phyloP scores from a whole-genome alignment of 2,888 invertebrate genomes.

The Miltochrista miniata region DNA sequence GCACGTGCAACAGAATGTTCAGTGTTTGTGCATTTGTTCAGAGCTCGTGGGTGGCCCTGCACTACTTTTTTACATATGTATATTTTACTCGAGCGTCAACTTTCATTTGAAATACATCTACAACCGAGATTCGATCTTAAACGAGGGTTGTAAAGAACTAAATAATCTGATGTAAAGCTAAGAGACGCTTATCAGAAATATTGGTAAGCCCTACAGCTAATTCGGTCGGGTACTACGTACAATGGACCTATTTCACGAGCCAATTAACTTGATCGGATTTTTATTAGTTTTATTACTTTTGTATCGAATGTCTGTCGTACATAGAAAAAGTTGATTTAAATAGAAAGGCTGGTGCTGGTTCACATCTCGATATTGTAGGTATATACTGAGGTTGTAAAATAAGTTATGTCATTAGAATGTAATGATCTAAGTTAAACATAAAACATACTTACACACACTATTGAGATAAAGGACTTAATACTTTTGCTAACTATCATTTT shows the following conservation, averaged over 20 bases:
- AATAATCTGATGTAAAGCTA: slow-evolving; percentile 39
- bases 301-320: slow-evolving; percentile 26
- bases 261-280: slow-evolving; percentile 68
- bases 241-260: slow-evolving; percentile 78
- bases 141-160: slow-evolving; percentile 44
- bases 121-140: slow-evolving; percentile 67
- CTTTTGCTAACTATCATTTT: too few species aligned
- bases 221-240: slow-evolving; percentile 69
- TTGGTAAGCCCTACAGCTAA: slow-evolving; percentile 67
- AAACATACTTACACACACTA: too few species aligned
- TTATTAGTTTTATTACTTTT: slow-evolving; percentile 37
- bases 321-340: slow-evolving; percentile 14
- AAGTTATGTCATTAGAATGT: too few species aligned
- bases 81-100: slow-evolving; percentile 66
- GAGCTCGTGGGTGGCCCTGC: slow-evolving; percentile 73
- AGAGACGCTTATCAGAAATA: slow-evolving; percentile 63
- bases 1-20: slow-evolving; percentile 45
- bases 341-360: too few species aligned
- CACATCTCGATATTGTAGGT: too few species aligned
- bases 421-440: too few species aligned
- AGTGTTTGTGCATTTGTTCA: slow-evolving; percentile 41
- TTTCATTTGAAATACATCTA: slow-evolving; percentile 49
- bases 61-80: slow-evolving; percentile 71
- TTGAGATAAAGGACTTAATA: too few species aligned
- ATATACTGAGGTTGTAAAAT: too few species aligned